Evolutionary conservation across 1,140 invertebrate species (phyloP), one percentile per base, ranked within the genome.

Genomic region (Drosophila prosaltans): DNA sequence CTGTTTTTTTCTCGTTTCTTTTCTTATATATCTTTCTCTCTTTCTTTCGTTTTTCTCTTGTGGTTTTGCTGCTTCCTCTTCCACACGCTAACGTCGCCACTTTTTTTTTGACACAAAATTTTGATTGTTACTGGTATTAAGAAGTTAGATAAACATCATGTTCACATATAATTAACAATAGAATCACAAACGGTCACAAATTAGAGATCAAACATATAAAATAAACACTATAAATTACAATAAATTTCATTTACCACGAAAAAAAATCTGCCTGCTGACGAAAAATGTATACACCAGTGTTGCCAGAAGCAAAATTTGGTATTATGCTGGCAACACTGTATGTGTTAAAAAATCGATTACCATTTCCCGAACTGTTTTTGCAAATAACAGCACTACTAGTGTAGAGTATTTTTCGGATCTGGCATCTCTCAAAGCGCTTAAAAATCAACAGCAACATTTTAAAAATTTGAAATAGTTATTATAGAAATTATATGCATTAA

Each of bases 171-270:
- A 36, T 36, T 6, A 36, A 36, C 4, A 6, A 36, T 3, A 5
- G 9, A 51, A 51, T 24, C 45, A 21, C 45, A 8, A 24, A 7
- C 4, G 21, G 7, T 2, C 8, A 24, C 5, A 7, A 24, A 24
- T 2, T 1, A 7, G 45, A 24, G 21, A 24, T 9, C 45, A 51
- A 51, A n/a, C 36, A 24, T 21, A 32, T 43, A 3, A 16, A 40
- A 32, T 69, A 10, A 51, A 69, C 32, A 36, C 32, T 5, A 73
- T 73, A 73, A 73, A 69, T 69, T 40, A 65, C 41, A 24, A 64
- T 71, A 74, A 75, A 74, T 74, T 67, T 24, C 7, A 71, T 78
- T 78, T 78, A 78, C 75, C 75, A 74, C 75, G 72, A 74, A 78
- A 74, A 75, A 76, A 77, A 69, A 28, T 74, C 36, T 66, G 74